Conservation (phyloP, 2,888 invertebrate genomes). For the Eilema caniola region DNA sequence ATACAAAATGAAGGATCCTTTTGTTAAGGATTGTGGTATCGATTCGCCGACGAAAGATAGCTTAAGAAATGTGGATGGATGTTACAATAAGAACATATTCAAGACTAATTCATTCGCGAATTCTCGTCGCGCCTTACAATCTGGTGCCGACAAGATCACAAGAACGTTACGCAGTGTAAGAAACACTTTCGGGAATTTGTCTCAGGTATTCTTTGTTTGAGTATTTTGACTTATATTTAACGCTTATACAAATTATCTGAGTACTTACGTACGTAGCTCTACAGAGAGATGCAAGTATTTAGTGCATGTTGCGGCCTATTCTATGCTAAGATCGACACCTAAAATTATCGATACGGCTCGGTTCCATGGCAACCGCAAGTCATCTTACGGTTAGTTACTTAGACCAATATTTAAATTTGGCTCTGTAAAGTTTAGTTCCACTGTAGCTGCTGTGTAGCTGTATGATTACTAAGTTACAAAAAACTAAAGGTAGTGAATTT, state of each 20-base stretch:
- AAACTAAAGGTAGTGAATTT: not conserved
- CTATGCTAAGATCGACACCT: too few relatives aligned
- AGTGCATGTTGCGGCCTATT: not conserved
- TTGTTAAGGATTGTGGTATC: constrained; percentile 75
- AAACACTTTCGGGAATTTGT: constrained; percentile 89
- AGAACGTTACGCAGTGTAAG: constrained; percentile 89
- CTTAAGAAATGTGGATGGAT: constrained; percentile 77
- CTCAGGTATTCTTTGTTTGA: constrained; percentile 84
- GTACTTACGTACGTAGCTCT: not conserved
- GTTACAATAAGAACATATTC: constrained; percentile 79
- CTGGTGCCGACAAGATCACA: constrained; percentile 89
- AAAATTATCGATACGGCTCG: not conserved
- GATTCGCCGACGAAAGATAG: constrained; percentile 81
- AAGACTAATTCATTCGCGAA: constrained; percentile 85
- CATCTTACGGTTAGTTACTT: too few relatives aligned
- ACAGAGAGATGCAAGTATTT: not conserved
- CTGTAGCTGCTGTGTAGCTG: not conserved
- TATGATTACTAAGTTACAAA: not conserved
- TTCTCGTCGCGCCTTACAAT: constrained; percentile 88
- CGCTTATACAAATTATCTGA: not conserved
- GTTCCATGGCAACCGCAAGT: constrained; percentile 18
- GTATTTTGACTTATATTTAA: not conserved
- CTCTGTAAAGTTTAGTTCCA: not conserved
- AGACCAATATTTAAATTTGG: not conserved
- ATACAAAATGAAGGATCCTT: constrained; percentile 79